phyloP scores from a whole-genome alignment of 1,140 invertebrate species.

The Bathynomus jamesi region DNA sequence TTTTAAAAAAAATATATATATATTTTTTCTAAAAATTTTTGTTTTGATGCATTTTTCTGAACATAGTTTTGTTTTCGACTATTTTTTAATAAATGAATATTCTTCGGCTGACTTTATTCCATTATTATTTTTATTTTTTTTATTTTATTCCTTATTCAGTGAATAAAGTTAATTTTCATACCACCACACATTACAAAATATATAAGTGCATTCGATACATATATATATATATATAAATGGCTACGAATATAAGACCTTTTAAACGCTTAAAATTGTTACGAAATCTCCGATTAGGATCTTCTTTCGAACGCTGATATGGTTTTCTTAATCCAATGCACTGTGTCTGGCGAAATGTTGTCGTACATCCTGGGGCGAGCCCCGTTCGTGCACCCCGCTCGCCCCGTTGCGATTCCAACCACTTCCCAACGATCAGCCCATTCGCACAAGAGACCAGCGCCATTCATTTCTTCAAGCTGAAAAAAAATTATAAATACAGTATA shows the following conservation, averaged over 20 bases:
- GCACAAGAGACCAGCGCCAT: constrained; percentile 35
- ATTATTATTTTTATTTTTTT: background rate
- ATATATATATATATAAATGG: background rate
- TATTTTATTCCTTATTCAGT: background rate
- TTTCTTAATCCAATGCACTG: constrained; percentile 34
- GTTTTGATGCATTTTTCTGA: background rate
- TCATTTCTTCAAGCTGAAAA: constrained; percentile 36
- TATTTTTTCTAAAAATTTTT: background rate
- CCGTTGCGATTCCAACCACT: constrained; percentile 33
- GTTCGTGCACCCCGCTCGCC: constrained; percentile 29
- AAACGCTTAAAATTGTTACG: too few species aligned
- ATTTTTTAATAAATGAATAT: background rate
- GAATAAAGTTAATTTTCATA: background rate
- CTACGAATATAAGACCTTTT: background rate
- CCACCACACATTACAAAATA: too few species aligned
- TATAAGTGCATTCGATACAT: background rate
- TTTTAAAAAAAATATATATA: too few species aligned
- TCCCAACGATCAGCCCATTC: constrained; percentile 35
- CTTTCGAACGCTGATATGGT: constrained; percentile 32
- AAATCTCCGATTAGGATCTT: background rate
- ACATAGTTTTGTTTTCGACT: background rate
- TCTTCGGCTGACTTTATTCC: background rate
- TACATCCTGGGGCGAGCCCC: constrained; percentile 35
- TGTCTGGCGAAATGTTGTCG: constrained; percentile 30
- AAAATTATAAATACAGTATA: too few species aligned